phyloP scores from a whole-genome alignment of 2,797 vertebrate genomes.

The Premnoplex brunnescens region DNA sequence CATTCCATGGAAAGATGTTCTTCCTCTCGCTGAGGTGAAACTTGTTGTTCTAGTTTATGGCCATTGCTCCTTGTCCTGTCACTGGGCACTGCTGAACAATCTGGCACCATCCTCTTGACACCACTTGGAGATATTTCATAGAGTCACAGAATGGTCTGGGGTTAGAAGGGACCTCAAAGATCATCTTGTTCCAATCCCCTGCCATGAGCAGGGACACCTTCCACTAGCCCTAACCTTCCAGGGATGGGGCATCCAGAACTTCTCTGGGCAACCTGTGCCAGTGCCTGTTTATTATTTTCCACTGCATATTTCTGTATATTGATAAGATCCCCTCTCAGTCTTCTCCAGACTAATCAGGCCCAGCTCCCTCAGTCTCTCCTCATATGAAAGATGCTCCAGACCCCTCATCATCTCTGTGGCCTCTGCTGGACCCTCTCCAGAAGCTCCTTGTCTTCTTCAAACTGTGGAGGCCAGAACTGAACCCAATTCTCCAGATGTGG shows the following conservation, averaged over 20 bases:
- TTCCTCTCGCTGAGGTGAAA: background rate
- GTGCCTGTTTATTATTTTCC: background rate
- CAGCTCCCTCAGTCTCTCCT: background rate
- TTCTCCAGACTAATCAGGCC: background rate
- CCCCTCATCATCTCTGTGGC: background rate
- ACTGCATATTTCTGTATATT: background rate
- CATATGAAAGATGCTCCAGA: background rate
- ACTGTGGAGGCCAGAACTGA: background rate
- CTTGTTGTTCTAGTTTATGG: background rate
- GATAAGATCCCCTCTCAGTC: background rate
- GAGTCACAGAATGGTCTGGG: background rate
- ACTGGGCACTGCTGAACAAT: background rate
- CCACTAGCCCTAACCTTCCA: background rate
- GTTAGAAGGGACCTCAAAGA: background rate
- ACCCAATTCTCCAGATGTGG: background rate
- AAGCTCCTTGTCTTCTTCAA: background rate
- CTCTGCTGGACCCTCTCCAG: background rate
- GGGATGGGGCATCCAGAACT: background rate
- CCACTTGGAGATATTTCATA: background rate
- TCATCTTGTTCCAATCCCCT: background rate
- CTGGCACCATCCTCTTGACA: background rate
- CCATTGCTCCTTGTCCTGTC: background rate
- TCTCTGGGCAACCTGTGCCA: background rate
- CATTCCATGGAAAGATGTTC: background rate
- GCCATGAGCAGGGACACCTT: background rate